Evolutionary conservation across 2,797 vertebrate genomes (phyloP), one percentile per base, ranked within the genome.

Genomic region (Platyrinchus mystaceus): DNA sequence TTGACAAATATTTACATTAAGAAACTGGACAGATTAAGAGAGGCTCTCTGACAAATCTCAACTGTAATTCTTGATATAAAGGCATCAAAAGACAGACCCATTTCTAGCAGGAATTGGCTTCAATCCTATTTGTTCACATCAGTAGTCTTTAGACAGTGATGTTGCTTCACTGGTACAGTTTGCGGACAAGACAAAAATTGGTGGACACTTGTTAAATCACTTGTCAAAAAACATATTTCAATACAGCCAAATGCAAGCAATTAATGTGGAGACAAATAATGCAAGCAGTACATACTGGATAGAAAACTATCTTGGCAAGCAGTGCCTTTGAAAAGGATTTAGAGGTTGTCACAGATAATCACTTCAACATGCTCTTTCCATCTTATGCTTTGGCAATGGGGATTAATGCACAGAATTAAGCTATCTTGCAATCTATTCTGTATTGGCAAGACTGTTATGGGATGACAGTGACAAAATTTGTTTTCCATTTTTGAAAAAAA

Each of bases 261-360:
- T 70, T 94, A 71, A 69, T 19, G 28, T 55, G 24, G 43, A 39
- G n/a, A 81, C 41, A 93, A 93, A 71, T 36, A 85, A 87, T 6
- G 26, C 53, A 90, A 66, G 80, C 58, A 90, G 44, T 16, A 62
- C 14, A 7, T 18, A 69, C 10, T 78, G 50, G 58, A 37, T 3
- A 81, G 69, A 55, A 93, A 90, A 58, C 11, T n/a, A 37, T 71
- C 62, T 47, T 94, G 83, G 82, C 87, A 93, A 94, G 74, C 26
- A 59, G 20, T 11, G 30, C 32, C 83, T 90, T 86, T 68, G 13
- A 92, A 46, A 93, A 92, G n/a, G 79, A 78, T 94, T 80, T 86
- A 88, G 62, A 78, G 18, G 32, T 59, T 73, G 58, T 86, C 91
- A 88, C 20, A 68, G 39, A 88, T 55, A 90, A 90, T 91, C 14